Evolutionary conservation across 2,888 invertebrate genomes (phyloP).

Genomic region (Colletes collaris): DNA sequence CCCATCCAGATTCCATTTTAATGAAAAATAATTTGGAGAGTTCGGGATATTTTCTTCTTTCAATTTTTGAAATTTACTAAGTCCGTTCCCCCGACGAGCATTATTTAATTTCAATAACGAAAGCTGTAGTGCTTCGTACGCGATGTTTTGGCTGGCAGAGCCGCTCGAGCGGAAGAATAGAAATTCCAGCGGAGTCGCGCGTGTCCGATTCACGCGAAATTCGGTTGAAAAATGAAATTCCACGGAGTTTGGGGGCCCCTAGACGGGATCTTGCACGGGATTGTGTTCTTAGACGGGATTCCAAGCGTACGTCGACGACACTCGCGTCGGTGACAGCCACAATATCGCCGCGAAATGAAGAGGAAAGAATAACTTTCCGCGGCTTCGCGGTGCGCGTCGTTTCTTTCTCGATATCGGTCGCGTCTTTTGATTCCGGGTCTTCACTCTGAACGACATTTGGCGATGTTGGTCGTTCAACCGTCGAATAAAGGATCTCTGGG

Average conservation of each 20-base stretch:
- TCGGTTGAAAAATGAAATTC: constrained; percentile 68
- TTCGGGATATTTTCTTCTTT: no score
- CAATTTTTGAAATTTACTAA: no score
- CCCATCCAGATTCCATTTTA: no score
- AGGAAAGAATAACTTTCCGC: constrained; percentile 28
- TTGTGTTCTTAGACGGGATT: constrained; percentile 29
- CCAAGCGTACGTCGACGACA: constrained; percentile 32
- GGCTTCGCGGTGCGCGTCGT: background rate
- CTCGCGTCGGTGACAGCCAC: constrained; percentile 21
- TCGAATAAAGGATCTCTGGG: background rate
- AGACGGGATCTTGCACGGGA: background rate
- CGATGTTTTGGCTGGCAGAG: no score
- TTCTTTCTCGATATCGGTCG: constrained; percentile 15
- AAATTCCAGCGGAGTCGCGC: constrained; percentile 50
- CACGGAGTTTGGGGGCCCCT: constrained; percentile 9
- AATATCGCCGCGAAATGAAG: constrained; percentile 33
- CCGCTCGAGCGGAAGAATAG: background rate
- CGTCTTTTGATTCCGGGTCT: constrained; percentile 20
- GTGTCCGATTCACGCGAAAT: constrained; percentile 47
- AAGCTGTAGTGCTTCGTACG: no score
- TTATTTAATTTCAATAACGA: no score
- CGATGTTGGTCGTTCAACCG: background rate
- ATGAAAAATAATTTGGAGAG: no score
- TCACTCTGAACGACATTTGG: constrained; percentile 1
- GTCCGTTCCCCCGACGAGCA: no score